phyloP scores from a whole-genome alignment of 2,113 vertebrate species.

The Clupea harengus region DNA sequence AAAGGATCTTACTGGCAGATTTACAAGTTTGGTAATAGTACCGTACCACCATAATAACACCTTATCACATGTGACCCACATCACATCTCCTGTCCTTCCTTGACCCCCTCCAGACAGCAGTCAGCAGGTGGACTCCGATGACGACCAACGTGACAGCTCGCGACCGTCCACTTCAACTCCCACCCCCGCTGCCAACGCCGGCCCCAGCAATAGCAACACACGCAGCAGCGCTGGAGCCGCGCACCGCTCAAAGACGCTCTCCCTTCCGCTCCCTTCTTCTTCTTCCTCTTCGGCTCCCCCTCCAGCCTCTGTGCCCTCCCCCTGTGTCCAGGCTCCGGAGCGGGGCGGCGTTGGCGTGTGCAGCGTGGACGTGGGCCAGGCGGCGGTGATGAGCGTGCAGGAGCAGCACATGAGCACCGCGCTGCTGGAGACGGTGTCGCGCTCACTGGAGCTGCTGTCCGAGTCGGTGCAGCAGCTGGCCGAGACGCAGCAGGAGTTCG shows the following conservation, averaged over 20 bases:
- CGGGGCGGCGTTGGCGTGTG: slow-evolving; percentile 39
- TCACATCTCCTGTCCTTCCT: neutral
- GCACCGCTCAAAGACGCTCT: neutral
- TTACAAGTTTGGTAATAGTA: neutral
- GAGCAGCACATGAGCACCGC: slow-evolving; percentile 74
- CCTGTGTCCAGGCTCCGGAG: slow-evolving; percentile 12
- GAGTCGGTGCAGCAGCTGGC: slow-evolving; percentile 76
- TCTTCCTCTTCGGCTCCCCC: slow-evolving; percentile 33
- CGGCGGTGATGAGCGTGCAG: slow-evolving; percentile 67
- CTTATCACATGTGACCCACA: neutral
- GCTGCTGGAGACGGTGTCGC: slow-evolving; percentile 69
- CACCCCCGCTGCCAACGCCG: neutral
- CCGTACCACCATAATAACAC: neutral
- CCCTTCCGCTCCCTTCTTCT: neutral
- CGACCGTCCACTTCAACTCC: slow-evolving; percentile 37
- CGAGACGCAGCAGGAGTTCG: slow-evolving; percentile 76
- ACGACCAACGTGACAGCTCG: slow-evolving; percentile 59
- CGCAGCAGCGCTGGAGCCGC: too few relatives aligned
- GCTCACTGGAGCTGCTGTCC: slow-evolving; percentile 74
- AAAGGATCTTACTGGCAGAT: neutral
- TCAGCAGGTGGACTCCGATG: slow-evolving; percentile 61
- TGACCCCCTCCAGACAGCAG: neutral
- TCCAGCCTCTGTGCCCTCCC: neutral
- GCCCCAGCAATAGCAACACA: slow-evolving; percentile 19
- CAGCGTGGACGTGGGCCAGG: slow-evolving; percentile 45